These are phyloP conservation scores for Calliphora vomitoria DNA, from an alignment of 2,888 invertebrate genomes.

Conservation along the genomic window DNA sequence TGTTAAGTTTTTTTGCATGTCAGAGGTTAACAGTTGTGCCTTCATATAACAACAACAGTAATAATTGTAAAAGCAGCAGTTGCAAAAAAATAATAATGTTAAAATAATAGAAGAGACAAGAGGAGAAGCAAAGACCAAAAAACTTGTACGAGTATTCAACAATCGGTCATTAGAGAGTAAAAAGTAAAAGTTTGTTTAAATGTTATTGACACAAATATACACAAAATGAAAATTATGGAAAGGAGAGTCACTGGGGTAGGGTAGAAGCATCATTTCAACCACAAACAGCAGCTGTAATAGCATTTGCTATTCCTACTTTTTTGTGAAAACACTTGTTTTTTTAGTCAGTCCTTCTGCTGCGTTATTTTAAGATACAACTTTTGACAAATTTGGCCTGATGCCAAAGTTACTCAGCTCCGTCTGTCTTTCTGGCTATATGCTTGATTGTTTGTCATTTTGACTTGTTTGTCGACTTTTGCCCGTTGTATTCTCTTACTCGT, in stretches of 20 bases:
- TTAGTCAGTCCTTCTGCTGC: neutral
- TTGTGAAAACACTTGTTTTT: neutral
- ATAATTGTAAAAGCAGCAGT: neutral
- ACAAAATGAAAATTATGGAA: neutral
- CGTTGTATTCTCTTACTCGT: neutral
- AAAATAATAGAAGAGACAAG: constrained; percentile 9
- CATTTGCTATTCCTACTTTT: neutral
- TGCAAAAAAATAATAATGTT: constrained; percentile 5
- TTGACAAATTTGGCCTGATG: constrained; percentile 56
- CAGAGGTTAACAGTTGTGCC: constrained; percentile 48
- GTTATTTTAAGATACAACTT: constrained; percentile 53
- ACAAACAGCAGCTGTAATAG: neutral
- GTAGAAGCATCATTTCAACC: neutral
- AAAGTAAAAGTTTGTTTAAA: constrained; percentile 23
- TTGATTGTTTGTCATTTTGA: constrained; percentile 5
- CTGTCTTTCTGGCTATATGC: constrained; percentile 16
- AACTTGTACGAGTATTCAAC: neutral
- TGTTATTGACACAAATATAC: constrained; percentile 23
- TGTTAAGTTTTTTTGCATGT: constrained; percentile 34
- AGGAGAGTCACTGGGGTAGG: neutral
- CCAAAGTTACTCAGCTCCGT: constrained; percentile 10
- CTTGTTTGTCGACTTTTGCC: neutral
- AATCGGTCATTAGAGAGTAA: constrained; percentile 39
- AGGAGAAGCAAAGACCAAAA: constrained; percentile 4
- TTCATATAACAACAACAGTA: constrained; percentile 11